Conservation (phyloP, 2,888 invertebrate genomes). For the Chalcis sispes region DNA sequence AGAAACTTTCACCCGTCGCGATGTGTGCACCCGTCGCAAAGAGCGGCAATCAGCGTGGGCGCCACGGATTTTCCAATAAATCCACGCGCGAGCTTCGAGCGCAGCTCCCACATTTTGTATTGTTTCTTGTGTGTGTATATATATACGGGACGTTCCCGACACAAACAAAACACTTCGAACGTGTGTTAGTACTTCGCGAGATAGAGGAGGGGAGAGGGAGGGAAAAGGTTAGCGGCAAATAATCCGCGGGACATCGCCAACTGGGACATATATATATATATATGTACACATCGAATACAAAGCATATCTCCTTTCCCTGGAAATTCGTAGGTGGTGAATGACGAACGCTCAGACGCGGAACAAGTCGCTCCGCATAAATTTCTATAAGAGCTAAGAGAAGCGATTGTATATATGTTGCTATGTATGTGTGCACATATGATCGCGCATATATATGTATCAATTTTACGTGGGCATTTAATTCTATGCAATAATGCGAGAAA, state of each 20-base stretch:
- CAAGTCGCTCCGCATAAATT: conserved; percentile 26
- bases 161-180: too few relatives aligned
- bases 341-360: conserved; percentile 45
- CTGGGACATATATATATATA: too few relatives aligned
- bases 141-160: too few relatives aligned
- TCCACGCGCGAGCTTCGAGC: too few relatives aligned
- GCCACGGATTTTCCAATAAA: conserved; percentile 57
- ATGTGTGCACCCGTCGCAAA: too few relatives aligned
- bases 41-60: conserved; percentile 53
- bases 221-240: conserved; percentile 13
- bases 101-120: conserved; percentile 56
- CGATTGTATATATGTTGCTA: background rate
- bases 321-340: conserved; percentile 58
- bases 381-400: background rate
- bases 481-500: conserved; percentile 31
- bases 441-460: conserved; percentile 30
- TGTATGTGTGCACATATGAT: background rate
- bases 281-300: too few relatives aligned
- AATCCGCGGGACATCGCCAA: conserved; percentile 30
- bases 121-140: too few relatives aligned
- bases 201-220: background rate
- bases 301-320: conserved; percentile 49
- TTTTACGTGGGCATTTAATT: conserved; percentile 50
- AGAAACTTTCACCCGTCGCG: conserved; percentile 49
- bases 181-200: too few relatives aligned